Conservation (phyloP, 2,797 vertebrate species). For the Phoxinus dragarum region DNA sequence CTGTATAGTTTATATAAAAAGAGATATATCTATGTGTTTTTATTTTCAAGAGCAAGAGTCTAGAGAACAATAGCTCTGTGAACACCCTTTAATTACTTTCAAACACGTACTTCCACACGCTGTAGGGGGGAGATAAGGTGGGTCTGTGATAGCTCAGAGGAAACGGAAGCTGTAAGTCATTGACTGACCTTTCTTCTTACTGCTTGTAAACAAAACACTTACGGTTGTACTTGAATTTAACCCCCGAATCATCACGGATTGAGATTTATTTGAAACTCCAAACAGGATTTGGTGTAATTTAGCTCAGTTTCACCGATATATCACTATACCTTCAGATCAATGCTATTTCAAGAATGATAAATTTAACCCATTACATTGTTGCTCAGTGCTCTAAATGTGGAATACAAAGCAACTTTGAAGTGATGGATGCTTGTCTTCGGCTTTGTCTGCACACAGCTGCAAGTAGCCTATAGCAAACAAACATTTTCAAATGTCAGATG, state of each 20-base stretch:
- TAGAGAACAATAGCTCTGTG: conserved; percentile 62
- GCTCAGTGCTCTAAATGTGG: conserved; percentile 16
- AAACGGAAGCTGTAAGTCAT: conserved; percentile 77
- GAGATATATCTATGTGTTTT: conserved; percentile 35
- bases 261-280: conserved; percentile 38
- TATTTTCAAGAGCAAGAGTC: conserved; percentile 38
- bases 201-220: conserved; percentile 63
- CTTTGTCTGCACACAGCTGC: conserved; percentile 71
- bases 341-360: conserved; percentile 38
- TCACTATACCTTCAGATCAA: conserved; percentile 18
- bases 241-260: conserved; percentile 40
- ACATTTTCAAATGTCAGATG: conserved; percentile 61
- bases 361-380: conserved; percentile 43
- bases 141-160: conserved; percentile 68
- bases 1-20: neutral
- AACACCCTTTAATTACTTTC: conserved; percentile 61
- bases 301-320: neutral
- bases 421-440: conserved; percentile 14
- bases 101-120: conserved; percentile 73
- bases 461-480: conserved; percentile 67
- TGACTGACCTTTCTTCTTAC: conserved; percentile 70
- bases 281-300: conserved; percentile 8
- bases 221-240: conserved; percentile 31
- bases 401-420: conserved; percentile 55
- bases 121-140: conserved; percentile 73